phyloP scores from a whole-genome alignment of 2,797 vertebrate species.

The Sphenopsis melanotis region DNA sequence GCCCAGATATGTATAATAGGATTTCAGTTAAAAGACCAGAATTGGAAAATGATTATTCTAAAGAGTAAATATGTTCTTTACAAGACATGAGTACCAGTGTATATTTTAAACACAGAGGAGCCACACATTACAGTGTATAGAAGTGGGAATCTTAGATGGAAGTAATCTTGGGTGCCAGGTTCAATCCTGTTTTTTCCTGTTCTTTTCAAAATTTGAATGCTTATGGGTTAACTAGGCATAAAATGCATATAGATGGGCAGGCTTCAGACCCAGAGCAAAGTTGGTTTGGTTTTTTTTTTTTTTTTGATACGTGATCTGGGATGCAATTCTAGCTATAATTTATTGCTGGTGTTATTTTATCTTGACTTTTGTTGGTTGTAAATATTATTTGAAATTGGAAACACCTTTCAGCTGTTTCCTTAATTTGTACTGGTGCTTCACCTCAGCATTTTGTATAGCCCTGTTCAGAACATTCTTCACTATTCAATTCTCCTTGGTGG shows the following conservation, averaged over 20 bases:
- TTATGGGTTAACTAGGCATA: background rate
- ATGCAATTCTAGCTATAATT: background rate
- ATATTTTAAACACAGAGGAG: background rate
- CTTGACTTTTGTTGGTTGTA: background rate
- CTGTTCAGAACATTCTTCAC: background rate
- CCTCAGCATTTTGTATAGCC: background rate
- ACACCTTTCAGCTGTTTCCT: background rate
- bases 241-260: background rate
- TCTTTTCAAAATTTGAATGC: background rate
- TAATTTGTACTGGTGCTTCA: background rate
- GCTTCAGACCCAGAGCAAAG: background rate
- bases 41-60: conserved; percentile 7
- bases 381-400: background rate
- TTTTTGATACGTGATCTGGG: background rate
- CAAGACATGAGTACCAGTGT: background rate
- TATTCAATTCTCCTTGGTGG: background rate
- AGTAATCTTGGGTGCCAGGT: background rate
- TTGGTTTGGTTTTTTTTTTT: background rate
- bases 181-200: background rate
- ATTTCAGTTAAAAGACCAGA: conserved; percentile 31
- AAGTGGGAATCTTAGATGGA: background rate
- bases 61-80: conserved; percentile 19
- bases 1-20: background rate
- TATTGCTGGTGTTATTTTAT: background rate
- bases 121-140: background rate